A percentile compares a stretch with the other conserved stretches of the same genome.
Evolutionary conservation across 2,797 vertebrate genomes (phyloP).

Genomic region (Hemibagrus guttatus): DNA sequence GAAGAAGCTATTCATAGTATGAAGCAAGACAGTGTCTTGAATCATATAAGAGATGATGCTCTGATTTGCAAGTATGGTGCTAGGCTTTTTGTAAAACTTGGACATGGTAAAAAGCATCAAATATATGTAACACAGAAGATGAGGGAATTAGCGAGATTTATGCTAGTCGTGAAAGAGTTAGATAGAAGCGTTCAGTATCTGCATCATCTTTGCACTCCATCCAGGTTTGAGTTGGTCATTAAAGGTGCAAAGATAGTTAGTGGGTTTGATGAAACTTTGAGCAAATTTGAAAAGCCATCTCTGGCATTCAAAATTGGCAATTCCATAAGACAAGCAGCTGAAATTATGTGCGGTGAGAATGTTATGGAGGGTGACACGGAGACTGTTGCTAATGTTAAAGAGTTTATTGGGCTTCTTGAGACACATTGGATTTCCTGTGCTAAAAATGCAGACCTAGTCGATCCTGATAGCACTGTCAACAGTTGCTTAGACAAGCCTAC

Average conservation of each 20-base stretch:
- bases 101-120: conserved; percentile 21
- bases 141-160: conserved; percentile 44
- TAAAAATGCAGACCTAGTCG: background rate
- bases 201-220: conserved; percentile 26
- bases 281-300: conserved; percentile 1
- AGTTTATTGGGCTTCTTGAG: conserved; percentile 26
- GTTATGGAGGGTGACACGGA: conserved; percentile 8
- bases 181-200: conserved; percentile 31
- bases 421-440: conserved; percentile 18
- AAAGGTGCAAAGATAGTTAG: conserved; percentile 19
- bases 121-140: conserved; percentile 36
- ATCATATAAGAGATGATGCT: conserved; percentile 33
- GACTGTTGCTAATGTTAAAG: conserved; percentile 12
- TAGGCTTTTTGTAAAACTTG: conserved; percentile 35
- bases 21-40: conserved; percentile 30
- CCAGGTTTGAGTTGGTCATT: conserved; percentile 23
- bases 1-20: conserved; percentile 19
- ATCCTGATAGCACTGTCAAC: background rate
- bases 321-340: conserved; percentile 27
- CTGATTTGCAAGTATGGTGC: conserved; percentile 49
- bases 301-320: conserved; percentile 12
- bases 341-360: conserved; percentile 28
- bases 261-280: conserved; percentile 34
- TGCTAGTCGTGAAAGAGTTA: conserved; percentile 46
- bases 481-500: background rate